A percentile compares a stretch with the other conserved stretches of the same genome.
phyloP scores from a whole-genome alignment of 2,797 vertebrate species.

The Oreochromis mossambicus region DNA sequence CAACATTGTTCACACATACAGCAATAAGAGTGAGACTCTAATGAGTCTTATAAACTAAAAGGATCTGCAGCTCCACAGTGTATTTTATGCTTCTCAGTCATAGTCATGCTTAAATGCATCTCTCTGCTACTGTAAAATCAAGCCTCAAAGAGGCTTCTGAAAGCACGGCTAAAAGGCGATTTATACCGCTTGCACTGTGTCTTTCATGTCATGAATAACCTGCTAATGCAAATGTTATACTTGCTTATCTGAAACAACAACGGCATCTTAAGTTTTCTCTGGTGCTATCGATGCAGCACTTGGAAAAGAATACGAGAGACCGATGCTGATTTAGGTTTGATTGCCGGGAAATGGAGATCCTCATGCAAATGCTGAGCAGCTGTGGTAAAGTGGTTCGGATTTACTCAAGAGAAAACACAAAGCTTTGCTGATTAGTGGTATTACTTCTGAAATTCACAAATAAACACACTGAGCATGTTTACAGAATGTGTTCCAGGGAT shows the following conservation, averaged over 20 bases:
- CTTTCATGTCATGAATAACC: neutral
- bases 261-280: neutral
- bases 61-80: neutral
- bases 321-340: neutral
- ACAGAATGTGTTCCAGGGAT: neutral
- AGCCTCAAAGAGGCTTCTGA: neutral
- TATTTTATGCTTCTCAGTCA: neutral
- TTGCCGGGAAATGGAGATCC: neutral
- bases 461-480: neutral
- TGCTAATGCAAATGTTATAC: slow-evolving; percentile 1
- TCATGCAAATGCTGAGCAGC: neutral
- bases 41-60: neutral
- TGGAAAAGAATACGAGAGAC: neutral
- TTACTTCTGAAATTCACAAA: neutral
- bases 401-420: neutral
- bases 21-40: neutral
- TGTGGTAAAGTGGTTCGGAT: neutral
- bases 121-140: neutral
- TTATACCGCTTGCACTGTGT: neutral
- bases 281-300: neutral
- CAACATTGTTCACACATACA: neutral
- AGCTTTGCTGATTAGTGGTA: neutral
- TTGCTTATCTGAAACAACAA: neutral
- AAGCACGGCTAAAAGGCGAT: neutral
- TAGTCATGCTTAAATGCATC: neutral